Evolutionary conservation across 2,888 invertebrate species (phyloP), one percentile per base, ranked within the genome.

Genomic region (Troglohyphantes excavatus): DNA sequence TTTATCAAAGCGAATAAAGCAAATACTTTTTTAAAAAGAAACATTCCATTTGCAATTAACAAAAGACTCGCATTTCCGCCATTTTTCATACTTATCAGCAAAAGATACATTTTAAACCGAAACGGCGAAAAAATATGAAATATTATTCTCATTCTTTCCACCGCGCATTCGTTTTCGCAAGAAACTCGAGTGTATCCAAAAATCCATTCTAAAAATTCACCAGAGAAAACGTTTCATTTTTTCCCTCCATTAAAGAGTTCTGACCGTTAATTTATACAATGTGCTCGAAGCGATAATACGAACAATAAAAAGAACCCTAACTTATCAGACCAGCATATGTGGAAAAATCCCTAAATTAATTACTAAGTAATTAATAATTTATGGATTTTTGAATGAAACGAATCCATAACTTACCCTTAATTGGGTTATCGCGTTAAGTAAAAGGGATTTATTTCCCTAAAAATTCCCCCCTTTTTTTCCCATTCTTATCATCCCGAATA

Each of bases 291-390:
- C 72, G 87, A 87, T 87, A 87, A 89, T 70, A 83, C 21, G 76
- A 61, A 68, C 65, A 82, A 82, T 67, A 81, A 82, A 82, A 82
- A 88, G 81, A 67, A 82, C 27, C 46, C 39, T 46, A 43, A 83
- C 63, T 83, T 83, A 83, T 83, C 83, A 72, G 29, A 19, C 75
- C 23, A 82, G 39, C 78, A 81, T 78, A 78, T 63, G 78, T 61
- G 63, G 17, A 33, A 21, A 61, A 39, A 63, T 43, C 70, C 67
- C 65, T 72, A 83, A 90, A 83, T 90, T 90, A 90, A 90, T 90
- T 84, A 90, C 83, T n/a, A 72, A 84, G 84, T 90, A 90, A 90
- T 90, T 90, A 90, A 83, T 89, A 90, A 90, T 90, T 90, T 90
- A 90, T 90, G 83, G 83, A 90, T 90, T 90, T 84, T 89, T 89